A percentile compares a stretch with the other conserved stretches of the same genome.
phyloP scores from a whole-genome alignment of 2,797 vertebrate genomes.

The Amblyraja radiata region DNA sequence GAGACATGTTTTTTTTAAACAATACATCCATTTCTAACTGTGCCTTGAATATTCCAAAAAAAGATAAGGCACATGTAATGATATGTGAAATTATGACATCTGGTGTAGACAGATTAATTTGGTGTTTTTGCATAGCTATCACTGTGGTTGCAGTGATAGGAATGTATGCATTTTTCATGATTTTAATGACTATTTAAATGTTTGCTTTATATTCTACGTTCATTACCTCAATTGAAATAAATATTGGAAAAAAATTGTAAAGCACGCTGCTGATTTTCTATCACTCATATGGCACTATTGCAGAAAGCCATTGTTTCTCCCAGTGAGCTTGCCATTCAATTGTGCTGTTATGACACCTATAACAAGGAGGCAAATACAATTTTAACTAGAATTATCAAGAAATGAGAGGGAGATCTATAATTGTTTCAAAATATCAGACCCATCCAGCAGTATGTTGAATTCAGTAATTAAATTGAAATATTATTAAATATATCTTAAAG shows the following conservation, averaged over 20 bases:
- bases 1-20: conserved; percentile 1
- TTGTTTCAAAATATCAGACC: neutral
- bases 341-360: neutral
- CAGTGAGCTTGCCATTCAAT: neutral
- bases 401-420: neutral
- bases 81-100: neutral
- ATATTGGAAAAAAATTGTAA: neutral
- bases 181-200: neutral
- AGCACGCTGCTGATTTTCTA: neutral
- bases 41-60: neutral
- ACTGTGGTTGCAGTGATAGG: neutral
- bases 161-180: neutral
- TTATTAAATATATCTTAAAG: neutral
- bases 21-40: neutral
- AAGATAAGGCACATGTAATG: neutral
- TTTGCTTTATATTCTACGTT: neutral
- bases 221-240: neutral
- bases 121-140: neutral
- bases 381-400: neutral
- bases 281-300: neutral
- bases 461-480: neutral
- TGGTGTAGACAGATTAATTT: conserved; percentile 9
- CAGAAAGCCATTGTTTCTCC: neutral
- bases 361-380: neutral
- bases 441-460: neutral